Percentiles rank a stretch among this genome's conserved stretches.
These are phyloP conservation scores for Chalcis sispes DNA, from an alignment of 2,888 invertebrate species.

Conservation along the genomic window DNA sequence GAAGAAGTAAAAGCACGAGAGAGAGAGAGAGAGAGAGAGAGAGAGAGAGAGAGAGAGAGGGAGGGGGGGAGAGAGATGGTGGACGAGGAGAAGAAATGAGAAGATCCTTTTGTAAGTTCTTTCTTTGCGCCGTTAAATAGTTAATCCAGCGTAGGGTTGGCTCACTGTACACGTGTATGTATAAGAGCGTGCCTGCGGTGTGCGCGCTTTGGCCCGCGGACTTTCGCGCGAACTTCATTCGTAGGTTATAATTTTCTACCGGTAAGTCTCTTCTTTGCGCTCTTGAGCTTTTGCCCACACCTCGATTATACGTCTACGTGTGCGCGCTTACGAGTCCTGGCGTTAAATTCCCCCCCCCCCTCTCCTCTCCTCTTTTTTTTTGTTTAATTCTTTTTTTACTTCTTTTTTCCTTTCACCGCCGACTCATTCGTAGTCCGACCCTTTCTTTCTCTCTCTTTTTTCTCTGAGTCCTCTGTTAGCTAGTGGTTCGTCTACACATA, in stretches of 20 bases:
- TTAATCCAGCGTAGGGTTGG: conserved; percentile 40
- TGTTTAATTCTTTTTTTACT: conserved; percentile 38
- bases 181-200: not conserved
- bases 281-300: no score
- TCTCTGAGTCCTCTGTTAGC: not conserved
- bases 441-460: conserved; percentile 6
- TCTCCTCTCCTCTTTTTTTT: not conserved
- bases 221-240: conserved; percentile 16
- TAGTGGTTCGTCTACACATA: not conserved
- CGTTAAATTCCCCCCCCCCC: no score
- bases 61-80: not conserved
- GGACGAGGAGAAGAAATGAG: conserved; percentile 35
- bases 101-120: conserved; percentile 51
- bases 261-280: conserved; percentile 32
- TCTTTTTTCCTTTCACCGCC: no score
- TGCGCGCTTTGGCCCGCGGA: conserved; percentile 9
- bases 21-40: not conserved
- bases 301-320: no score
- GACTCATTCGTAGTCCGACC: not conserved
- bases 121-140: conserved; percentile 48
- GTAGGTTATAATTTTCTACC: conserved; percentile 43
- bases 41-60: not conserved
- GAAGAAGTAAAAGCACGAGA: not conserved
- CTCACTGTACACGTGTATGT: no score
- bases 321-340: no score